Evolutionary conservation across 2,797 vertebrate species (phyloP), one percentile per base, ranked within the genome.

Genomic region (Helicolenus hilgendorfi): DNA sequence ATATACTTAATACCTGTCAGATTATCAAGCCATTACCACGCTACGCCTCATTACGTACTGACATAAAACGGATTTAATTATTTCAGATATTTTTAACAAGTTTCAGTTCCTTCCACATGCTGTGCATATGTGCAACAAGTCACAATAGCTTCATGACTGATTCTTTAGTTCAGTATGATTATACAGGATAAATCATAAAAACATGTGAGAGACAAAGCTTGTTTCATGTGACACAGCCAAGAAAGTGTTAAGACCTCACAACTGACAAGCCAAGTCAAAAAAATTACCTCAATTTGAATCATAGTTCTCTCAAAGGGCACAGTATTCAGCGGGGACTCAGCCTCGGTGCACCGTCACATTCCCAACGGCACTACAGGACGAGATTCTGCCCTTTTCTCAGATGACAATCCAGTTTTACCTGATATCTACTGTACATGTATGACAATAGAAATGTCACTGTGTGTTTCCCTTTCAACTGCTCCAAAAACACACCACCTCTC

Each of bases 371-470:
- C 71, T 22, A 56, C 71, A 60, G 79, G 83, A 92, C 8, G 64
- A 79, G 69, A 45, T 73, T 56, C 65, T 89, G 77, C 85, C 81
- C 85, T 91, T 91, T 93, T 29, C 79, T 65, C 49, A 63, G 56
- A 74, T 24, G 41, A 58, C 67, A 73, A 27, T 38, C 27, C 71
- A 72, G 36, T 71, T 79, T 56, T 58, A 87, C 64, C 29, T 84
- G 75, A 85, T 79, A 65, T 58, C 71, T 63, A 20, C 38, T 41
- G 5, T 15, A 41, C 14, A 24, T 58, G 35, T 69, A 11, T 55
- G 68, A 62, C 36, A 49, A 60, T 27, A 67, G 74, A 90, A 83
- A 79, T 63, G 79, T 76, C 56, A 38, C 38, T 5, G 3, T 27
- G 67, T 70, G 24, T 49, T 67, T 77, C 72, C 68, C 69, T 79